phyloP scores from a whole-genome alignment of 2,888 invertebrate species.

The Parasteatoda lunata region DNA sequence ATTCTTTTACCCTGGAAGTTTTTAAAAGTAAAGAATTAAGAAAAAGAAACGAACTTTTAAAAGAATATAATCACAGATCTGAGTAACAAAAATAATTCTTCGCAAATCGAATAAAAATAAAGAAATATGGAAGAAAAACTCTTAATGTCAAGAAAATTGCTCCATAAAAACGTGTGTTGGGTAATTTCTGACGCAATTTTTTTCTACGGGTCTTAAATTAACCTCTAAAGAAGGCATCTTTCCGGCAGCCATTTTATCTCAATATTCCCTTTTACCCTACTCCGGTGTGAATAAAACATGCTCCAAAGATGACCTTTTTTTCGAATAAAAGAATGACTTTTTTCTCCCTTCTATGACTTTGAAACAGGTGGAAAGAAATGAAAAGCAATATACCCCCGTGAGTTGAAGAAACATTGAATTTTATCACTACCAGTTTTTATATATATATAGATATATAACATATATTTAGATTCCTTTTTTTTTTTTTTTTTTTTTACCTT shows the following conservation, averaged over 20 bases:
- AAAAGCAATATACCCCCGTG: constrained; percentile 15
- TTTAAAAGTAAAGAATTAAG: too few species aligned
- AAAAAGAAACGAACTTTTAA: too few species aligned
- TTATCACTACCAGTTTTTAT: constrained; percentile 20
- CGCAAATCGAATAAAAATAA: background rate
- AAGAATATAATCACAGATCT: too few species aligned
- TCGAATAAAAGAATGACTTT: background rate
- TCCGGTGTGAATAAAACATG: constrained; percentile 61
- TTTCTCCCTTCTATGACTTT: background rate
- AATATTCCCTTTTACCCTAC: background rate
- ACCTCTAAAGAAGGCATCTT: background rate
- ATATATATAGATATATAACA: too few species aligned
- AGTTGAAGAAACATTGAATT: constrained; percentile 53
- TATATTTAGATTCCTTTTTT: background rate
- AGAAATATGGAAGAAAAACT: background rate
- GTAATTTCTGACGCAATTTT: background rate
- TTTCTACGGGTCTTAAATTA: background rate
- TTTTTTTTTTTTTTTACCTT: background rate
- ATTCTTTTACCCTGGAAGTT: too few species aligned
- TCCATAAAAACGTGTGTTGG: background rate
- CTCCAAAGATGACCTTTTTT: constrained; percentile 5
- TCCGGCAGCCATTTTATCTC: background rate
- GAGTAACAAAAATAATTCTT: too few species aligned
- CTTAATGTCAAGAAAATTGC: constrained; percentile 5
- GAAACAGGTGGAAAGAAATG: constrained; percentile 44